Base-by-base conservation (phyloP, 2,113 vertebrate genomes). In the Leucopsar rothschildi region DNA sequence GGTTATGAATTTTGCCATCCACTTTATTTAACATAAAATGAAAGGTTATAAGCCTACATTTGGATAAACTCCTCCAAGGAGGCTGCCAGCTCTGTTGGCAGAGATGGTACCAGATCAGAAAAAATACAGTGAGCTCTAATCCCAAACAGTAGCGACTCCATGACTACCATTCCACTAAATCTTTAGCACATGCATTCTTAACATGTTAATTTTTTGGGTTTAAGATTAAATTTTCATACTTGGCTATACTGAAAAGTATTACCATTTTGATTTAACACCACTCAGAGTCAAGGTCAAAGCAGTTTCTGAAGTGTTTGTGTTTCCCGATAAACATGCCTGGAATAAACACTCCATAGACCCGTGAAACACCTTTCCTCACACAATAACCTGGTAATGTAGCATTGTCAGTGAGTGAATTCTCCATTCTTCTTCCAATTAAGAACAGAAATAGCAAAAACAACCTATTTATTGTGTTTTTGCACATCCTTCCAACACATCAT, bases 91-190 rank as follows among this genome's bases (percentile, higher is more conserved):
- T 71, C 65, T 82, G 72, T 66, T 93, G 84, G 85, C 94, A 96
- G 69, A 82, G 80, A 92, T 49, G 70, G 45, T 70, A 52, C 81
- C 77, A 35, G 66, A 70, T 52, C 82, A 73, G 9, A 81, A 82
- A 50, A 85, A 93, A 87, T 9, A 39, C 68, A 84, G 42, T 22
- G 64, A 56, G 42, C 70, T 78, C 75, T 91, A 79, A 97, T 90
- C 47, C 77, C 73, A 79, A 95, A 91, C 88, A 88, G n/a, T 31
- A 28, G 79, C 7, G 8, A 88, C 37, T 94, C 96, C 93, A 93
- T 88, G 84, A 76, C 56, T 82, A 96, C 89, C 82, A 91, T 25
- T 84, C n/a, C 44, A 80, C 42, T 47, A 77, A 86, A 85, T 27
- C 78, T 91, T 71, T 35, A 80, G 75, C 24, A 71, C 53, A 63